Evolutionary conservation across 2,797 vertebrate species (phyloP).

Genomic region (Clarias laeviceps): DNA sequence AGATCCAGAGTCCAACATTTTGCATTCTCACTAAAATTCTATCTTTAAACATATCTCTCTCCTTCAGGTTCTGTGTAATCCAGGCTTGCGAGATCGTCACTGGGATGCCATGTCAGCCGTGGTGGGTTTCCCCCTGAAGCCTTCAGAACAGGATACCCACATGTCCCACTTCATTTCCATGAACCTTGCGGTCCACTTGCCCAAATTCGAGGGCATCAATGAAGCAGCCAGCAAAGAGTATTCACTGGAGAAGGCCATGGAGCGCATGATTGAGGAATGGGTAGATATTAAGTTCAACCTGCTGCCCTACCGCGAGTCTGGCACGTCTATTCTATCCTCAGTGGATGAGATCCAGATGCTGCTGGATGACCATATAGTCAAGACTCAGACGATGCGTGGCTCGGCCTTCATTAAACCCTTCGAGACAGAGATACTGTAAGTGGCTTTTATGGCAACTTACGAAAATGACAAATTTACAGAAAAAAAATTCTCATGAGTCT

Average conservation of each 20-base stretch:
- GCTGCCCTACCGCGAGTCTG: conserved; percentile 80
- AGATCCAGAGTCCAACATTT: no score
- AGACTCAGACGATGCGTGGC: conserved; percentile 89
- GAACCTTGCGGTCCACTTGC: conserved; percentile 76
- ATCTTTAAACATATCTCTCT: background rate
- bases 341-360: conserved; percentile 86
- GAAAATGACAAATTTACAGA: background rate
- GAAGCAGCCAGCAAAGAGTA: conserved; percentile 85
- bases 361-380: conserved; percentile 87
- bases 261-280: conserved; percentile 84
- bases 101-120: conserved; percentile 83
- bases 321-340: conserved; percentile 82
- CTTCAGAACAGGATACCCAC: conserved; percentile 68
- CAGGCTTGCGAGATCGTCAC: conserved; percentile 81
- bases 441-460: background rate
- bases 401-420: conserved; percentile 87
- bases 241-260: conserved; percentile 84
- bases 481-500: background rate
- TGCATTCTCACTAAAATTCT: no score
- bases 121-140: conserved; percentile 71
- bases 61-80: conserved; percentile 79
- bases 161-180: conserved; percentile 78
- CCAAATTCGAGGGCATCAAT: conserved; percentile 78
- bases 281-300: conserved; percentile 78
- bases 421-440: conserved; percentile 81